Percentiles rank a stretch among this genome's conserved stretches.
These are phyloP conservation scores for Gracilinanus agilis DNA, from an alignment of 2,113 vertebrate species.

Conservation along the genomic window DNA sequence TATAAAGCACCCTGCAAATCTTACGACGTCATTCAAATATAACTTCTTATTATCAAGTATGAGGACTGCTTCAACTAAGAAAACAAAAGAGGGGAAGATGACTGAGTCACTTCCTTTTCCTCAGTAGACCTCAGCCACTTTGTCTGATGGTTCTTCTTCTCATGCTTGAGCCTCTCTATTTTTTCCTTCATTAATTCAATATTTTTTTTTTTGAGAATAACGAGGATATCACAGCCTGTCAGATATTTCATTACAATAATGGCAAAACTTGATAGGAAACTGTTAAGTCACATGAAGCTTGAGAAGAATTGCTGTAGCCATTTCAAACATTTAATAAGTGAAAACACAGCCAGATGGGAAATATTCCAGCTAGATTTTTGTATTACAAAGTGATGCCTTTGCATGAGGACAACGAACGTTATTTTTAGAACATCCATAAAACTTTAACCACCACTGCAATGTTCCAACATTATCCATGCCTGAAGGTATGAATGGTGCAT, in stretches of 20 bases:
- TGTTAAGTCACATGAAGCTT: background rate
- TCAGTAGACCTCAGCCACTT: constrained; percentile 61
- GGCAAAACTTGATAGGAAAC: constrained; percentile 53
- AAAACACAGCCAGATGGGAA: background rate
- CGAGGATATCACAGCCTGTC: constrained; percentile 63
- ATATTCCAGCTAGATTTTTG: constrained; percentile 3
- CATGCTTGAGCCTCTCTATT: constrained; percentile 2
- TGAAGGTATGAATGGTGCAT: constrained; percentile 2
- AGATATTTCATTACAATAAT: constrained; percentile 33
- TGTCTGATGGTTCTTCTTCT: constrained; percentile 67
- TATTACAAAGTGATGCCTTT: constrained; percentile 33
- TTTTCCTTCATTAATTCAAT: background rate
- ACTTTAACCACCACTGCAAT: constrained; percentile 27
- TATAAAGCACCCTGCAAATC: background rate
- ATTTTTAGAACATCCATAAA: constrained; percentile 44
- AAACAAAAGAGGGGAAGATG: constrained; percentile 66
- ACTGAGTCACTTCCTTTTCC: constrained; percentile 61
- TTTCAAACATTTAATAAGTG: background rate
- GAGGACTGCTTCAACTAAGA: constrained; percentile 51
- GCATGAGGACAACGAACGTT: background rate
- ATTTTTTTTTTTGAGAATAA: constrained; percentile 66
- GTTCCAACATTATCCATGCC: constrained; percentile 43
- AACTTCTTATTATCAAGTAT: background rate
- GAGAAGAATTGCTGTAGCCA: background rate
- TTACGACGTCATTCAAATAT: background rate